Conservation (phyloP, 2,797 vertebrate genomes). For the Neomorphus geoffroyi region DNA sequence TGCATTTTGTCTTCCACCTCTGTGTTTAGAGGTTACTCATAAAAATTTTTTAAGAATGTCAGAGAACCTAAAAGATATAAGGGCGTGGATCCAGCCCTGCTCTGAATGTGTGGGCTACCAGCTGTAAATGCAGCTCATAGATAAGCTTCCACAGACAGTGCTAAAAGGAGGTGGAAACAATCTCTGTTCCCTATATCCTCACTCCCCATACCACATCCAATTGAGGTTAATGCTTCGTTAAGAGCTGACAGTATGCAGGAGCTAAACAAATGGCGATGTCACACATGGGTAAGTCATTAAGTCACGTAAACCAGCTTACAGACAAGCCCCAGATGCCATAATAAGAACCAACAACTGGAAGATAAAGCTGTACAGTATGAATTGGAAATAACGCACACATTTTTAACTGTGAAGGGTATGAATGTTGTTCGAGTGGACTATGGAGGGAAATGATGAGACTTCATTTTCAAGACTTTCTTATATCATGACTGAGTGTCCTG, state of each 20-base stretch:
- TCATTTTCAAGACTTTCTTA: not conserved
- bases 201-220: not conserved
- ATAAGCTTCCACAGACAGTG: not conserved
- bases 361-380: not conserved
- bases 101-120: not conserved
- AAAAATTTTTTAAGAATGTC: not conserved
- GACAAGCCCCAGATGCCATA: not conserved
- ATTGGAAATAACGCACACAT: not conserved
- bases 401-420: not conserved
- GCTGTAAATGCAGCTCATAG: not conserved
- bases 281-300: not conserved
- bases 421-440: not conserved
- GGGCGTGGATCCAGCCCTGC: not conserved
- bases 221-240: not conserved
- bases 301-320: not conserved
- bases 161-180: not conserved
- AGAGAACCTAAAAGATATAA: not conserved
- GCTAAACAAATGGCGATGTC: not conserved
- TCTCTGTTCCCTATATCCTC: not conserved
- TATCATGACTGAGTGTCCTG: not conserved
- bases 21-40: not conserved
- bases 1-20: not conserved
- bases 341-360: not conserved
- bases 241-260: not conserved
- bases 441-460: not conserved